Percentiles rank a stretch among this genome's conserved stretches.
These are phyloP conservation scores for Penaeus monodon DNA, from an alignment of 2,888 invertebrate species.

Conservation along the genomic window DNA sequence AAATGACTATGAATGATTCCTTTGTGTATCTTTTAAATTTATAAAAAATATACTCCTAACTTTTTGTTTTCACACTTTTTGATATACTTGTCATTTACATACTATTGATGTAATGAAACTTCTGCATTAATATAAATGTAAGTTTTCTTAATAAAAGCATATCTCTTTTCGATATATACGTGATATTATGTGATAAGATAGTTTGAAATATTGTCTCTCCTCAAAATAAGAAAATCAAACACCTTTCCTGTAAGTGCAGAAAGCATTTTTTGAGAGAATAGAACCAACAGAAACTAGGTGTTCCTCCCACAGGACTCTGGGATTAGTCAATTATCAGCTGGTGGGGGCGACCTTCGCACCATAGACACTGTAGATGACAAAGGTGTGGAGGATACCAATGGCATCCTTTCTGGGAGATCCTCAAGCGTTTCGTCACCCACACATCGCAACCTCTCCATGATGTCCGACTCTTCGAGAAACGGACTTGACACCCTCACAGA, in stretches of 20 bases:
- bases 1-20: background rate
- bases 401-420: constrained; percentile 60
- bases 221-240: too few relatives aligned
- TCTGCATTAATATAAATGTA: too few relatives aligned
- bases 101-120: background rate
- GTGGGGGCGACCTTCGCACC: constrained; percentile 71
- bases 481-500: constrained; percentile 63
- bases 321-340: constrained; percentile 84
- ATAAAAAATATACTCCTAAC: background rate
- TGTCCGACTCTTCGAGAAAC: constrained; percentile 62
- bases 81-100: background rate
- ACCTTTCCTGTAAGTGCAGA: background rate
- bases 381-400: constrained; percentile 52
- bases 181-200: too few relatives aligned
- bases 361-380: constrained; percentile 46
- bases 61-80: background rate
- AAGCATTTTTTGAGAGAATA: background rate
- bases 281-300: background rate
- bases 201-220: too few relatives aligned
- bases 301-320: constrained; percentile 84
- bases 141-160: too few relatives aligned
- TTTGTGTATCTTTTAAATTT: background rate
- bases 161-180: too few relatives aligned
- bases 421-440: constrained; percentile 64
- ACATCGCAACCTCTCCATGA: constrained; percentile 56